Evolutionary conservation across 2,888 invertebrate genomes (phyloP), one percentile per base, ranked within the genome.

Genomic region (Theretra japonica): DNA sequence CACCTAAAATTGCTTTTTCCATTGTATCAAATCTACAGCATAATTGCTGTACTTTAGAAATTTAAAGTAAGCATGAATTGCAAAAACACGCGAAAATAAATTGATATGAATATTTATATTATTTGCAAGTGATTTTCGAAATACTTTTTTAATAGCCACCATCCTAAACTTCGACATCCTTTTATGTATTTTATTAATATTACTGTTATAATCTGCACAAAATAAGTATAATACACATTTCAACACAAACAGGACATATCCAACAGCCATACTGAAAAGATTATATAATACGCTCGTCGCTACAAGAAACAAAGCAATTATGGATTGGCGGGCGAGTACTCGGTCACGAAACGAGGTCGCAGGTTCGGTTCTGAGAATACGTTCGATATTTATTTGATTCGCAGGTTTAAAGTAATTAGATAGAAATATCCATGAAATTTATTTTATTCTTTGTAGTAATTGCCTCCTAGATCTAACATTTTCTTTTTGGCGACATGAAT

Each of bases 231-330:
- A 59, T 58, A 8, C 62, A 58, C 25, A 68, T 11, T 6, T 30
- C 28, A 60, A 6, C 21, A 21, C n/a, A 3, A 33, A 62, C 62
- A 33, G 21, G 28, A 30, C 17, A 53, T 53, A n/a, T 53, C 53
- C 53, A 33, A 62, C 7, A 11, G n/a, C 11, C 33, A 62, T 21
- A 62, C 62, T 62, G 33, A 30, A 62, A 62, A n/a, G 30, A 62
- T 62, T 62, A 62, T 62, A 62, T 62, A 62, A 62, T n/a, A 62
- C 11, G 62, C n/a, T 25, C n/a, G n/a, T 21, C 30, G 62, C 19
- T n/a, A n/a, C 62, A 62, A 19, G 19, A 19, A 62, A 62, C 58
- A 33, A 30, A 62, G 62, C 28, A 33, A 62, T 33, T 21, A n/a
- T n/a, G 30, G 19, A n/a, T 11, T 8, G 62, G 17, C 58, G 58